Base-by-base conservation (phyloP, 2,797 vertebrate genomes). In the Peromyscus nudipes region DNA sequence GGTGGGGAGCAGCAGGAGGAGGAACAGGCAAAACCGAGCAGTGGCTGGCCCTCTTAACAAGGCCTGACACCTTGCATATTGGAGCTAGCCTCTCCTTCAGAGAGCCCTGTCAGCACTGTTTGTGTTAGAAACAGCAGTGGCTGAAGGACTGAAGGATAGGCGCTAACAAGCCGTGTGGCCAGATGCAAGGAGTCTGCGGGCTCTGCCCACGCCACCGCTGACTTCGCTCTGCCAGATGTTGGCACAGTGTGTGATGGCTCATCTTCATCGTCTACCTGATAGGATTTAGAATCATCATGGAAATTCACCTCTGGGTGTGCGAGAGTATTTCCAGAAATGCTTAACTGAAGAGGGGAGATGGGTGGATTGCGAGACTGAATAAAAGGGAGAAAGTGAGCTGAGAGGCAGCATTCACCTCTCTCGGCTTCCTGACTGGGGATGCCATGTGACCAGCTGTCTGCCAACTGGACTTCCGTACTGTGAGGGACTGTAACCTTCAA, bases 61-160 rank as follows among this genome's bases (percentile, higher is more conserved):
- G 0, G 40, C 11, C 62, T 64, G 90, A 29, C 0, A 17, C 57
- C 92, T 52, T 11, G 77, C 71, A 6, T 4, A 8, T 0, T 29
- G 57, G n/a, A 25, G 60, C 80, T 25, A 88, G 83, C 64, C n/a
- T 69, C 64, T 85, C 21, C 62, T 2, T 21, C 29, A 40, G 60
- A 37, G 16, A 12, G 60, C 84, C 52, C 34, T 57, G 55, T 79
- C 92, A 69, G 40, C 34, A 0, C 0, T 1, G 4, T 57, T 55
- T 91, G 89, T 57, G 60, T 76, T 55, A 73, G 95, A 69, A 75
- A 49, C 29, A 43, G 71, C 52, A 81, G 93, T 86, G 95, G 43
- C 94, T 79, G 94, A 96, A 13, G 55, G 94, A 92, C 95, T 67
- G 95, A 96, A 23, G 49, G 93, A 92, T 91, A 87, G 95, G 96